These are phyloP conservation scores for Bruchidius siliquastri DNA, from an alignment of 2,888 invertebrate genomes.

Conservation along the genomic window DNA sequence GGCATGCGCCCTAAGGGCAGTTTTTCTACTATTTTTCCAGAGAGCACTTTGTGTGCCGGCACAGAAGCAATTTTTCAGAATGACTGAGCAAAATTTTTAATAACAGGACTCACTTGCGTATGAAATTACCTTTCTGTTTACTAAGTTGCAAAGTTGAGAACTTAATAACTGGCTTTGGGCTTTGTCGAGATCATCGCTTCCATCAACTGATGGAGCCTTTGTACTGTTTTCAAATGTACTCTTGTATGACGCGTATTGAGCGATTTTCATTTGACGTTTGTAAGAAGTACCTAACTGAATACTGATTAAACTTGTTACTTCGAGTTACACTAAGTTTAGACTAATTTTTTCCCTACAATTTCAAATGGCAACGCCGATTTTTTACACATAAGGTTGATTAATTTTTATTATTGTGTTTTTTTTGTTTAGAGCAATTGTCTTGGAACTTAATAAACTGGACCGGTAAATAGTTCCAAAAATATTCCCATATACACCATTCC, in stretches of 20 bases:
- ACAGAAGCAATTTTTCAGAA: conserved; percentile 31
- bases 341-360: no score
- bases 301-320: no score
- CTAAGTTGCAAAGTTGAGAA: background rate
- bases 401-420: no score
- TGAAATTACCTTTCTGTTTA: conserved; percentile 27
- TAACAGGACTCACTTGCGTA: conserved; percentile 28
- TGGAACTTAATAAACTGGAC: no score
- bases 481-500: no score
- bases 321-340: no score
- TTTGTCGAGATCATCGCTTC: conserved; percentile 9
- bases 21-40: conserved; percentile 17
- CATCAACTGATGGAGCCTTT: conserved; percentile 6
- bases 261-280: background rate
- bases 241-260: conserved; percentile 6
- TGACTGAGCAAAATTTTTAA: conserved; percentile 29
- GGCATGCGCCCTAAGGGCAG: conserved; percentile 9
- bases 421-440: no score
- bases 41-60: conserved; percentile 27
- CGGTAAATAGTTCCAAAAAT: no score
- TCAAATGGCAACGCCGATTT: no score
- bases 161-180: background rate
- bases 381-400: no score
- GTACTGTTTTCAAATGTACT: conserved; percentile 15
- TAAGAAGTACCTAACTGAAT: no score